Conservation (phyloP, 2,888 invertebrate species). For the Perithous albicinctus region DNA sequence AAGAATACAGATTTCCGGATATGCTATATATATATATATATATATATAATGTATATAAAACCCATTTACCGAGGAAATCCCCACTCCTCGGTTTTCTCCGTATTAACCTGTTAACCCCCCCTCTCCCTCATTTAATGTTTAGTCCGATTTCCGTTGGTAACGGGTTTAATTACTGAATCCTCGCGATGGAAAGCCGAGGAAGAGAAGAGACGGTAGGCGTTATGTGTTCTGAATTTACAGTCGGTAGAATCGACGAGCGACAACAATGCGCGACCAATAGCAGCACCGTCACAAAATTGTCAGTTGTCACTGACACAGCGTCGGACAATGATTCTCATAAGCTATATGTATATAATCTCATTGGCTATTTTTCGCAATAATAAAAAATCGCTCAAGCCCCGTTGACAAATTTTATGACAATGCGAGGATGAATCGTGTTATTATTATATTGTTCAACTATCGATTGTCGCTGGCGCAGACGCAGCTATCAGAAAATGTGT, state of each 20-base stretch:
- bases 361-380: not conserved
- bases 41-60: not conserved
- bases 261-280: not conserved
- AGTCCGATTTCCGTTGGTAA: slow-evolving; percentile 5
- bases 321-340: not conserved
- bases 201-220: not conserved
- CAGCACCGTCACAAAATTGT: not conserved
- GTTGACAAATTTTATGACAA: not conserved
- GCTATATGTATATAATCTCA: no score
- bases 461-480: slow-evolving; percentile 3
- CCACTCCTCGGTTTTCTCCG: not conserved
- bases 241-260: not conserved
- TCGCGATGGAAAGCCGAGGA: not conserved
- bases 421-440: not conserved
- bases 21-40: no score
- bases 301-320: slow-evolving; percentile 4
- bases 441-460: slow-evolving; percentile 15
- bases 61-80: not conserved
- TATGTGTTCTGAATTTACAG: not conserved
- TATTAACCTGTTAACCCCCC: not conserved
- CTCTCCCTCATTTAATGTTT: not conserved
- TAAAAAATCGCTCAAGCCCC: not conserved
- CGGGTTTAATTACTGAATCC: not conserved
- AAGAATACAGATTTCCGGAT: not conserved
- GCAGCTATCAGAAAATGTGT: not conserved